A percentile compares a stretch with the other conserved stretches of the same genome.
Evolutionary conservation across 2,888 invertebrate genomes (phyloP).

Genomic region (Acrobasis repandana): DNA sequence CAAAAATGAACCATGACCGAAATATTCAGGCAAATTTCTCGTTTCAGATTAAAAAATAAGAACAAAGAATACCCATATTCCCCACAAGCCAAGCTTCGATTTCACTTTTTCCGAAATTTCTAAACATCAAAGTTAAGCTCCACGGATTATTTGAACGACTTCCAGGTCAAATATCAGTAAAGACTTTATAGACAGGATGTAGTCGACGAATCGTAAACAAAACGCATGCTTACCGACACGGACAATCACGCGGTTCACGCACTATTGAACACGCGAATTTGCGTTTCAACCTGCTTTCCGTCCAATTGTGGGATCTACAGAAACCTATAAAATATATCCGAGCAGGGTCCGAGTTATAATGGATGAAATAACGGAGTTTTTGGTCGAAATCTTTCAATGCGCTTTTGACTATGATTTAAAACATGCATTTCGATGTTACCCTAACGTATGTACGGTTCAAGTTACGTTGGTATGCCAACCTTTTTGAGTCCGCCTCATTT

Average conservation of each 20-base stretch:
- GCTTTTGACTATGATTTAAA: constrained; percentile 15
- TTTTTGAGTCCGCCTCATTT: constrained; percentile 65
- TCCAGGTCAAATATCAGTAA: constrained; percentile 15
- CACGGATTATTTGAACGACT: constrained; percentile 1
- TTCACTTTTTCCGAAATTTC: constrained; percentile 1
- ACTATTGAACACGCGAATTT: constrained; percentile 64
- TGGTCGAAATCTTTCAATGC: constrained; percentile 34
- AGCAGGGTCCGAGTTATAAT: neutral
- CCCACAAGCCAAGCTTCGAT: neutral
- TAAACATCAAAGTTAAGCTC: constrained; percentile 16
- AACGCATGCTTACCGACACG: constrained; percentile 42
- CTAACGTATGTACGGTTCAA: constrained; percentile 31
- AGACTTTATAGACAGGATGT: constrained; percentile 33
- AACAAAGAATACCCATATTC: neutral
- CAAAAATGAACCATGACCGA: too few species aligned
- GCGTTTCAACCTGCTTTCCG: constrained; percentile 44
- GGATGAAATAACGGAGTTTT: constrained; percentile 2
- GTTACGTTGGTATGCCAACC: constrained; percentile 50
- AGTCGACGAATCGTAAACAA: constrained; percentile 51
- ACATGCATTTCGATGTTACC: neutral
- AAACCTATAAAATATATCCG: neutral
- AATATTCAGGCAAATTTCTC: neutral
- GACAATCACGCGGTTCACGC: constrained; percentile 65
- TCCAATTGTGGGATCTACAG: constrained; percentile 31
- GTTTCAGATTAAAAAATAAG: neutral